These are phyloP conservation scores for Cataglyphis hispanica DNA, from an alignment of 1,140 invertebrate genomes.

Conservation along the genomic window DNA sequence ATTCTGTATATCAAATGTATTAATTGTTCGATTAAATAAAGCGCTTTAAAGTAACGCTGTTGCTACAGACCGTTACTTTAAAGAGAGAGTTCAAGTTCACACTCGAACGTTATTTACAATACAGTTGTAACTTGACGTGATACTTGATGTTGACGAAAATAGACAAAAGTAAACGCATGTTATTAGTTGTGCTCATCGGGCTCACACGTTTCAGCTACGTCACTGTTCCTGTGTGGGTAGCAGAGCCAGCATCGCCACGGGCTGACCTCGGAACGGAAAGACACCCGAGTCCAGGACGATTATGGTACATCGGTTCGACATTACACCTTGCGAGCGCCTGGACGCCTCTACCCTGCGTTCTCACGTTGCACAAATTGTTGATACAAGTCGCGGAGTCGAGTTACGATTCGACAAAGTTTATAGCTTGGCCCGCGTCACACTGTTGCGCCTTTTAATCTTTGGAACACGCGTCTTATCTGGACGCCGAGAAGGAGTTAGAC, in stretches of 20 bases:
- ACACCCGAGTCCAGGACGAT: slow-evolving; percentile 51
- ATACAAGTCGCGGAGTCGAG: slow-evolving; percentile 35
- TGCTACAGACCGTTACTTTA: neutral
- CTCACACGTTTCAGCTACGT: slow-evolving; percentile 39
- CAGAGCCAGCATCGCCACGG: neutral
- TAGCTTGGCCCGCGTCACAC: neutral
- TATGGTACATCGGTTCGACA: slow-evolving; percentile 54
- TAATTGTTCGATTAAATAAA: too few relatives aligned
- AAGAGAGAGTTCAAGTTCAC: neutral
- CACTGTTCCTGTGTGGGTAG: slow-evolving; percentile 45
- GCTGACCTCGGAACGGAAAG: slow-evolving; percentile 51
- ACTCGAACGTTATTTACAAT: slow-evolving; percentile 12
- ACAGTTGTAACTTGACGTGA: neutral
- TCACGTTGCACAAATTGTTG: slow-evolving; percentile 55
- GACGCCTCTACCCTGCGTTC: slow-evolving; percentile 5
- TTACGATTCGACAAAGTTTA: slow-evolving; percentile 36
- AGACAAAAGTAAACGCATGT: too few relatives aligned
- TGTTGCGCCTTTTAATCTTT: neutral
- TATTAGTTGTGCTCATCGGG: neutral
- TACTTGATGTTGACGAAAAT: slow-evolving; percentile 18
- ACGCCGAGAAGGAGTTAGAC: neutral
- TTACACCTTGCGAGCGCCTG: slow-evolving; percentile 60
- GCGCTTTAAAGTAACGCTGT: too few relatives aligned
- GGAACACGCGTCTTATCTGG: slow-evolving; percentile 16
- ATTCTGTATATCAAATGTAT: too few relatives aligned